A percentile compares a stretch with the other conserved stretches of the same genome.
Conservation (phyloP, 2,797 vertebrate genomes). For the Cichlasoma orientale region DNA sequence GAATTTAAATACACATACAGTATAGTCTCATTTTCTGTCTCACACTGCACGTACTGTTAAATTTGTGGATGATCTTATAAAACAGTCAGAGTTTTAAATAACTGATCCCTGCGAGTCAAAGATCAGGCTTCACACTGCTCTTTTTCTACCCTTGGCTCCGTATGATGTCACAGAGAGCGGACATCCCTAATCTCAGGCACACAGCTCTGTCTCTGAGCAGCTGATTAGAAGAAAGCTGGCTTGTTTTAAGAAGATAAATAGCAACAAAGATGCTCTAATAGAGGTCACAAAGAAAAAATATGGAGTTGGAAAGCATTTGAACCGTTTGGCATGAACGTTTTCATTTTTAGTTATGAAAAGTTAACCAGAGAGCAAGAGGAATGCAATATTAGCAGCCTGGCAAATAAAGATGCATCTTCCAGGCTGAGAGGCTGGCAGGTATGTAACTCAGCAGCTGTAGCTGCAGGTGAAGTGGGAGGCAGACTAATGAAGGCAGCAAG, state of each 20-base stretch:
- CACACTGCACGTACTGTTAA: too few relatives aligned
- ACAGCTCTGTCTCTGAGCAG: not conserved
- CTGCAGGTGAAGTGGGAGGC: slow-evolving; percentile 52
- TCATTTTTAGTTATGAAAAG: not conserved
- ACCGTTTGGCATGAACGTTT: not conserved
- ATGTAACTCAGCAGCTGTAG: slow-evolving; percentile 27
- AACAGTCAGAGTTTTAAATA: too few relatives aligned
- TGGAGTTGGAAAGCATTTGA: not conserved
- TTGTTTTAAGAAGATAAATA: too few relatives aligned
- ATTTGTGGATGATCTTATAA: too few relatives aligned
- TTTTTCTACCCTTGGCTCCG: too few relatives aligned
- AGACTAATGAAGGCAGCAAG: slow-evolving; percentile 45
- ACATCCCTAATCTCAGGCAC: too few relatives aligned
- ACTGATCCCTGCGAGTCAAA: too few relatives aligned
- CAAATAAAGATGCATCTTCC: slow-evolving; percentile 25
- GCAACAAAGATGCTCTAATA: not conserved
- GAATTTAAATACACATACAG: not conserved
- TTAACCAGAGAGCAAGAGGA: not conserved
- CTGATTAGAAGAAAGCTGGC: not conserved
- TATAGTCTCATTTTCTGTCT: too few relatives aligned
- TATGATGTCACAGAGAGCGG: too few relatives aligned
- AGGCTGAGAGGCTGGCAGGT: slow-evolving; percentile 41
- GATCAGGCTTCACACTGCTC: too few relatives aligned
- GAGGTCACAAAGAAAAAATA: not conserved
- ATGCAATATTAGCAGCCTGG: not conserved